Percentiles rank a stretch among this genome's conserved stretches.
Conservation (phyloP, 2,888 invertebrate genomes). For the Leuctra nigra region DNA sequence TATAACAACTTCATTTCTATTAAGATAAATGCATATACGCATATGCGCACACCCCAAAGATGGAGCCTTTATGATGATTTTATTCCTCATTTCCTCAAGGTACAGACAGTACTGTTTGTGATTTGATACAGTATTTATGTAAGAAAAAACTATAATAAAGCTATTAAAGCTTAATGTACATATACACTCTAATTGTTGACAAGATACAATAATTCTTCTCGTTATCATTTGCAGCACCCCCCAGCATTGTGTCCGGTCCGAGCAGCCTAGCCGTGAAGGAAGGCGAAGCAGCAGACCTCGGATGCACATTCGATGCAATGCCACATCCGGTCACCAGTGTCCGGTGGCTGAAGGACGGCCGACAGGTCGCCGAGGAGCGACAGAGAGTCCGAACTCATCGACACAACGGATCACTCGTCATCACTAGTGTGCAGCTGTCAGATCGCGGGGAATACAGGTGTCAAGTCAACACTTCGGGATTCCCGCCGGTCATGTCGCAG, state of each 20-base stretch:
- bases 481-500: constrained; percentile 50
- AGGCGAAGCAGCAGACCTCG: constrained; percentile 54
- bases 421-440: constrained; percentile 44
- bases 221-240: constrained; percentile 46
- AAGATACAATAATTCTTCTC: no score
- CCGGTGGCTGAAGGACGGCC: constrained; percentile 53
- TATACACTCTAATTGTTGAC: no score
- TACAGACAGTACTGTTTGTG: no score
- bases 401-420: constrained; percentile 47
- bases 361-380: constrained; percentile 24
- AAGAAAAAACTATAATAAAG: no score
- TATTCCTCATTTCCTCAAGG: no score
- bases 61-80: no score
- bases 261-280: constrained; percentile 54
- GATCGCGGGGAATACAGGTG: constrained; percentile 63
- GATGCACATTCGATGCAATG: constrained; percentile 51
- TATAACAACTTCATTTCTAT: no score
- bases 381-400: constrained; percentile 33
- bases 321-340: constrained; percentile 52
- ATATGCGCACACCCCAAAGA: no score
- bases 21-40: no score
- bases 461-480: constrained; percentile 56
- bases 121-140: no score
- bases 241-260: constrained; percentile 51
- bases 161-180: no score